Evolutionary conservation across 2,113 vertebrate genomes (phyloP).

Genomic region (Solea solea): DNA sequence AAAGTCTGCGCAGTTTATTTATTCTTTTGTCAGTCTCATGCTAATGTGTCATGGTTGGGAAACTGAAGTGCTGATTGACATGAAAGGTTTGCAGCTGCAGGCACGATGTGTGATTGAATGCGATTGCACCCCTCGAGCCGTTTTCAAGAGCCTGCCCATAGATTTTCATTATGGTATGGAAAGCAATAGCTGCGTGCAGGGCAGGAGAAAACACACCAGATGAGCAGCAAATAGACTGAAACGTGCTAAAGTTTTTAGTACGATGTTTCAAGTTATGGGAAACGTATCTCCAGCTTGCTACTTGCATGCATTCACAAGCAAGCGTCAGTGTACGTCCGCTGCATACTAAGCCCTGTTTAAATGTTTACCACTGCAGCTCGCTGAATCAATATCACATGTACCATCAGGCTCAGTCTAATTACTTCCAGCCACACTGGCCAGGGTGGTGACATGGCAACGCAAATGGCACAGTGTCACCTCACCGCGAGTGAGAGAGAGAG

Average conservation of each 20-base stretch:
- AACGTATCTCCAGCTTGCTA: no score
- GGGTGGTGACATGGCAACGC: neutral
- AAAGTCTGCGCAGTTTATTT: no score
- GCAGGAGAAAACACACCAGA: neutral
- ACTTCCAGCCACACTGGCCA: neutral
- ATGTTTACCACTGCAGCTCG: constrained; percentile 10
- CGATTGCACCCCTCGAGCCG: no score
- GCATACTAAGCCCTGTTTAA: constrained; percentile 15
- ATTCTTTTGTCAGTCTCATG: no score
- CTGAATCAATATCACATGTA: neutral
- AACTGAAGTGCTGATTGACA: no score
- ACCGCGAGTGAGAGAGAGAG: neutral
- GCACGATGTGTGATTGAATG: neutral
- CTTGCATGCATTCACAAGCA: neutral
- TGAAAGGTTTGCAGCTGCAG: neutral
- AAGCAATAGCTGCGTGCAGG: neutral
- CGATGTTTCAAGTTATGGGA: no score
- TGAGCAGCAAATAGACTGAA: neutral
- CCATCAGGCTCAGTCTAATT: constrained; percentile 6
- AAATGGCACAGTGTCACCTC: neutral
- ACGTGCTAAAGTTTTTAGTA: neutral
- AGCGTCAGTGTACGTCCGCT: neutral
- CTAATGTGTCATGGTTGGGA: no score
- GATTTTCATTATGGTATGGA: neutral
- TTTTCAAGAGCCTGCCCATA: no score